A percentile compares a stretch with the other conserved stretches of the same genome.
Evolutionary conservation across 2,113 vertebrate species (phyloP).

Genomic region (Ageneiosus marmoratus): DNA sequence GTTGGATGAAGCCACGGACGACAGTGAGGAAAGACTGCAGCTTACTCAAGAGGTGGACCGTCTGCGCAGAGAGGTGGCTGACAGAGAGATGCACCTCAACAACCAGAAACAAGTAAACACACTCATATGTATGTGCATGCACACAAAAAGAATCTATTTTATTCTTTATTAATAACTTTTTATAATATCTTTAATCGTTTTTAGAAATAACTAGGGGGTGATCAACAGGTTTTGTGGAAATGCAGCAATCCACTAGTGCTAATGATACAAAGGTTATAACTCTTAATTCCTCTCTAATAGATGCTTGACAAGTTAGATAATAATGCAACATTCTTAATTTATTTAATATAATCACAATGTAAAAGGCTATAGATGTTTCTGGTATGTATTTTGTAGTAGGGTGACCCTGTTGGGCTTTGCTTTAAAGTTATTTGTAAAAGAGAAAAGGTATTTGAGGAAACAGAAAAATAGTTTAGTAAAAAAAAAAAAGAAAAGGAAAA

Average conservation of each 20-base stretch:
- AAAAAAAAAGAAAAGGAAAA: no score
- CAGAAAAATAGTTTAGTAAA: no score
- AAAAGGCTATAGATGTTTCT: not conserved
- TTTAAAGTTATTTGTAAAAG: no score
- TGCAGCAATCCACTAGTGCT: not conserved
- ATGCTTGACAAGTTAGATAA: slow-evolving; percentile 3
- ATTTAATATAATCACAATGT: not conserved
- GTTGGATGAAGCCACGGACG: slow-evolving; percentile 87
- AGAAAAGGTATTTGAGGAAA: no score
- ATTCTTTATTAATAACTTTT: not conserved
- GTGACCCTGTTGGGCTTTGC: no score
- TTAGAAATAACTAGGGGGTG: not conserved
- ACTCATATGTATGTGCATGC: slow-evolving; percentile 18
- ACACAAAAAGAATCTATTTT: not conserved
- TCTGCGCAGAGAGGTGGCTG: slow-evolving; percentile 91
- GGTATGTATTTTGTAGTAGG: no score
- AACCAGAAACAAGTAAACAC: slow-evolving; percentile 90
- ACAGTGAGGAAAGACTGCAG: slow-evolving; percentile 83
- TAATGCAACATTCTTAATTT: slow-evolving; percentile 3
- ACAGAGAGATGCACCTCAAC: slow-evolving; percentile 97
- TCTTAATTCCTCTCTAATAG: slow-evolving; percentile 5
- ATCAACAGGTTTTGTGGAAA: slow-evolving; percentile 6
- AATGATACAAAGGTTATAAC: slow-evolving; percentile 4
- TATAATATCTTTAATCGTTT: not conserved
- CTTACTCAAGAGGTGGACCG: slow-evolving; percentile 88